phyloP scores from a whole-genome alignment of 2,113 vertebrate genomes.

The Myotis brandtii region DNA sequence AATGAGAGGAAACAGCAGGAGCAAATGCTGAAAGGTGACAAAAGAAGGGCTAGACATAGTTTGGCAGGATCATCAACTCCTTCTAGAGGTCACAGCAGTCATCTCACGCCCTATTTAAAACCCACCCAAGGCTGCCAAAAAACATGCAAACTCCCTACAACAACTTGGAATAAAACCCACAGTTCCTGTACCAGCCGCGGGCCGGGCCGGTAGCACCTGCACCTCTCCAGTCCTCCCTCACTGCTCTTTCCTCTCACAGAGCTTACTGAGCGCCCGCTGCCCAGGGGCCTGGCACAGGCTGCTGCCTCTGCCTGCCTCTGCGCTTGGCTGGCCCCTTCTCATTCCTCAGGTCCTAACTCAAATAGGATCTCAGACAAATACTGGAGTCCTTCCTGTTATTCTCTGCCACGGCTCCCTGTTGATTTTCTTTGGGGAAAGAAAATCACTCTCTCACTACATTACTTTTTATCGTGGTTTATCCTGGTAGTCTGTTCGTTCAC shows the following conservation, averaged over 20 bases:
- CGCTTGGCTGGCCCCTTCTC: background rate
- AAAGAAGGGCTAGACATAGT: background rate
- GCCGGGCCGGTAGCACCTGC: no score
- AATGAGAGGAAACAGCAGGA: background rate
- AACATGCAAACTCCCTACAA: background rate
- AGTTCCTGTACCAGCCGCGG: accelerated
- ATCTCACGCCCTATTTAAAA: background rate
- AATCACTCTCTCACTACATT: background rate
- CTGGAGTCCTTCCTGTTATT: background rate
- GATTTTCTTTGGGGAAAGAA: background rate
- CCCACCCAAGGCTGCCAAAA: background rate
- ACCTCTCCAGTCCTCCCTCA: background rate
- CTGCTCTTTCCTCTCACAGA: background rate
- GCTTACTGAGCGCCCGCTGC: background rate
- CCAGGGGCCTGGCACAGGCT: background rate
- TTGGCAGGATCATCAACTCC: background rate
- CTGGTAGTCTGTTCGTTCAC: background rate
- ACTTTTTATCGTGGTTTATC: background rate
- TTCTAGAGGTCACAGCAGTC: background rate
- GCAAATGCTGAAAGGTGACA: background rate
- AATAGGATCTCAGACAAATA: background rate
- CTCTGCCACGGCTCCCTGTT: background rate
- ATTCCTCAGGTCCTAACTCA: background rate
- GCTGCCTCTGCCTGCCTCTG: background rate
- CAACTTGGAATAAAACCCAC: background rate